A percentile compares a stretch with the other conserved stretches of the same genome.
Evolutionary conservation across 2,888 invertebrate species (phyloP).

Genomic region (Scelioninae gen. 1): DNA sequence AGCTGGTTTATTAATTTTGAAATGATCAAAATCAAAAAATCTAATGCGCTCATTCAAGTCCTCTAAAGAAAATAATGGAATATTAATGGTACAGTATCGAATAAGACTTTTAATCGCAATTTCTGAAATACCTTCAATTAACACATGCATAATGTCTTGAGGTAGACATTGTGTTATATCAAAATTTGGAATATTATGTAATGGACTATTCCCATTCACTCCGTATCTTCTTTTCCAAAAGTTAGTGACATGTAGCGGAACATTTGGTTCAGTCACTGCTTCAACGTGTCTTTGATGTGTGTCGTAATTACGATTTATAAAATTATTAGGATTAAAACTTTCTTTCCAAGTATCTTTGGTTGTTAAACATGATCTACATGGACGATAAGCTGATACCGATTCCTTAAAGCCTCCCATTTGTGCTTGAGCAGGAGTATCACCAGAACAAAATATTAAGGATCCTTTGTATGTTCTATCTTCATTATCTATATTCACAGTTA

Average conservation of each 20-base stretch:
- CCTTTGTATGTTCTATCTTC: not conserved
- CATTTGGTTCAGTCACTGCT: constrained; percentile 3
- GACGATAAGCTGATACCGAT: not conserved
- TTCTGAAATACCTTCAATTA: constrained; percentile 7
- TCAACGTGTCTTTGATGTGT: not conserved
- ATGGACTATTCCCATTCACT: not conserved
- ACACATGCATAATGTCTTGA: constrained; percentile 30
- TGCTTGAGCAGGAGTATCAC: not conserved
- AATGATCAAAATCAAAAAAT: too few relatives aligned
- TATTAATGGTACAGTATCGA: too few relatives aligned
- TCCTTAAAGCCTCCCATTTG: not conserved
- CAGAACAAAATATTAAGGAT: not conserved
- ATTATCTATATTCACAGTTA: not conserved
- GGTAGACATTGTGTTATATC: constrained; percentile 16
- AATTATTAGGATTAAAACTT: not conserved
- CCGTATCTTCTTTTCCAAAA: constrained; percentile 4
- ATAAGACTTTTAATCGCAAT: not conserved
- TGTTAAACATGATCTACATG: not conserved
- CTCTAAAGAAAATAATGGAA: too few relatives aligned
- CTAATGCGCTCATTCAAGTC: not conserved
- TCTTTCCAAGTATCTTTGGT: constrained; percentile 3
- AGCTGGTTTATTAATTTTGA: too few relatives aligned
- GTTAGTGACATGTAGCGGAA: not conserved
- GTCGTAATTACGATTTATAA: not conserved
- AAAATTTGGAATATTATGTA: not conserved